Evolutionary conservation across 2,888 invertebrate species (phyloP), one percentile per base, ranked within the genome.

Genomic region (Athrips mouffetella): DNA sequence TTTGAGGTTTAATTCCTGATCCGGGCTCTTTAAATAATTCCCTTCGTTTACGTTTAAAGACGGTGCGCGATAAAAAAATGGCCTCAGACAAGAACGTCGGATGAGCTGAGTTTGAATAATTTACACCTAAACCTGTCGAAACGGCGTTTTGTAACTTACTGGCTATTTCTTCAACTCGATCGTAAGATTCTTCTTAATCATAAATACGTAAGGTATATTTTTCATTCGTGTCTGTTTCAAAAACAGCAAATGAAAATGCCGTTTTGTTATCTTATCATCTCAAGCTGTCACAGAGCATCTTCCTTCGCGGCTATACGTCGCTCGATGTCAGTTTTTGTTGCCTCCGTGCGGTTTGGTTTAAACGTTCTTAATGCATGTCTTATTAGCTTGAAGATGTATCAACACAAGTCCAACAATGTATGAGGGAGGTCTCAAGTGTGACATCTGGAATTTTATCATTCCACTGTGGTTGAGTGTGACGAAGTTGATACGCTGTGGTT

Each of bases 81-180:
- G 69, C 73, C 67, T 72, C 76, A 74, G 71, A 66, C 65, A 59
- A 69, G 74, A 76, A 73, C 68, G 61, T 66, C 56, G 73, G 80
- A 80, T 79, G 80, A 82, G 72, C 75, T 67, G 66, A 63, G 68
- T 80, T 77, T 86, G 80, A 85, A 86, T 86, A 82, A 85, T 86
- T 85, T 83, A 85, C 84, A 81, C 80, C 78, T 80, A 78, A 79
- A 81, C 79, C 77, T 77, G 73, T 73, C 63, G 65, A 70, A 73
- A 74, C 70, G 66, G 65, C 67, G 64, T 60, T 63, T 67, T 35
- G 7, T 15, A 10, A 13, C 35, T 35, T 67, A 65, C 63, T 51
- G 8, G 2, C 23, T 11, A 1, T 65, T 65, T 57, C 56, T 63
- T 59, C 63, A 48, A 49, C 58, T 49, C 45, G 51, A 51, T 35